Evolutionary conservation across 2,797 vertebrate species (phyloP).

Genomic region (Notolepis coatsorum): DNA sequence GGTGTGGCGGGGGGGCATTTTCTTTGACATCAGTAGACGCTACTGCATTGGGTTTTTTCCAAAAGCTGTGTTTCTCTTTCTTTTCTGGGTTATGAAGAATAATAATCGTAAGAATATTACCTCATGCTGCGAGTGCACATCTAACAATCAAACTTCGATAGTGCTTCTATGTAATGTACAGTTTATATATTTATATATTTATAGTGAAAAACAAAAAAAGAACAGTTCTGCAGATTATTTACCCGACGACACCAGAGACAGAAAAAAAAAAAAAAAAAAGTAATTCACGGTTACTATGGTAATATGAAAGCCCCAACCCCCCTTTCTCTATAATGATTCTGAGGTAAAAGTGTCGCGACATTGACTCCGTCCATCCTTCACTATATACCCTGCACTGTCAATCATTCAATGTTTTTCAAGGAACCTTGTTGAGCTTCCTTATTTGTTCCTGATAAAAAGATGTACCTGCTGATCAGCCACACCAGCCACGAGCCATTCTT

Average conservation of each 20-base stretch:
- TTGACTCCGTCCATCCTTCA: constrained; percentile 57
- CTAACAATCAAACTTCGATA: constrained; percentile 82
- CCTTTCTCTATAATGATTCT: constrained; percentile 51
- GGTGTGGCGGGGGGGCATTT: constrained; percentile 42
- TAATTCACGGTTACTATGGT: constrained; percentile 63
- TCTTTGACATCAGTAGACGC: constrained; percentile 75
- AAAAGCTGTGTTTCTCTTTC: constrained; percentile 54
- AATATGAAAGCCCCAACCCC: constrained; percentile 43
- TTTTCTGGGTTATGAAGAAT: constrained; percentile 70
- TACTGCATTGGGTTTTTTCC: constrained; percentile 68
- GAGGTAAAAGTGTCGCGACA: constrained; percentile 77
- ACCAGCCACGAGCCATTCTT: constrained; percentile 21
- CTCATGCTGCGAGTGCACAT: constrained; percentile 85
- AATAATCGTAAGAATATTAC: constrained; percentile 70
- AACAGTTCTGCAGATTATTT: constrained; percentile 50
- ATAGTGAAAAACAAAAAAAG: constrained; percentile 57
- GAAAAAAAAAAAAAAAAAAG: constrained; percentile 41
- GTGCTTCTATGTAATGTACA: constrained; percentile 84
- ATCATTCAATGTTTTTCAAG: constrained; percentile 40
- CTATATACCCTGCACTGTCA: constrained; percentile 60
- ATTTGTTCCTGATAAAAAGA: constrained; percentile 61
- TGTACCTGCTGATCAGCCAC: constrained; percentile 65
- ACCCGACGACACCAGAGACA: constrained; percentile 78
- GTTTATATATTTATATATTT: constrained; percentile 81
- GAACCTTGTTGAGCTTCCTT: constrained; percentile 56